Conservation (phyloP, 2,888 invertebrate species). For the Drosophila testacea region DNA sequence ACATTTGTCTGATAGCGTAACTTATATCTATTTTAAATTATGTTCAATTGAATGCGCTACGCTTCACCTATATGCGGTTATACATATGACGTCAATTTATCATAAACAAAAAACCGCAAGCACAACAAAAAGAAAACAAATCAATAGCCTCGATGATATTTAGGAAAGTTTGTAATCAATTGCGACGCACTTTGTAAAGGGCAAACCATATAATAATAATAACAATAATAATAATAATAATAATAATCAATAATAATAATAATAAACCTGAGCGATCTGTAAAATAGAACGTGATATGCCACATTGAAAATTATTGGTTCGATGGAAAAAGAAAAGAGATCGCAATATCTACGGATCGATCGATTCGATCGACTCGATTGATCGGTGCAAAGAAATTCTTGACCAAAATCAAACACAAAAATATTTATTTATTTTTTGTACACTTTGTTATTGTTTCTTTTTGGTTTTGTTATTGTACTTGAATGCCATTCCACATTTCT, state of each 20-base stretch:
- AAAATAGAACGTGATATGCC: constrained; percentile 38
- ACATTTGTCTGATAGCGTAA: constrained; percentile 58
- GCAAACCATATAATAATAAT: constrained; percentile 23
- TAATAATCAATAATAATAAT: constrained; percentile 23
- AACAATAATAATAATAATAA: constrained; percentile 29
- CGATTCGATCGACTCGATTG: constrained; percentile 30
- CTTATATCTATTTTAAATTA: constrained; percentile 77
- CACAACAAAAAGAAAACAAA: constrained; percentile 41
- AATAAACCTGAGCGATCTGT: constrained; percentile 28
- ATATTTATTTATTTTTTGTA: constrained; percentile 18
- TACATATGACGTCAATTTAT: constrained; percentile 60
- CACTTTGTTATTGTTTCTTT: constrained; percentile 18
- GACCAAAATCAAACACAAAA: constrained; percentile 39
- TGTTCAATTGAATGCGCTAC: constrained; percentile 72
- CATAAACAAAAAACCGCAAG: constrained; percentile 16
- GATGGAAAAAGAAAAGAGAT: constrained; percentile 46
- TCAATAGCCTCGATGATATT: constrained; percentile 60
- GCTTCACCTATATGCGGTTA: constrained; percentile 63
- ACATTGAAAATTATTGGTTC: constrained; percentile 55
- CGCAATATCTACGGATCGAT: constrained; percentile 34
- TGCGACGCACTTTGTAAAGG: constrained; percentile 55
- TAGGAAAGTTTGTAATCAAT: constrained; percentile 54
- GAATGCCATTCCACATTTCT: constrained; percentile 40
- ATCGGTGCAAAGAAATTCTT: constrained; percentile 54
- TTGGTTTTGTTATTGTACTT: constrained; percentile 28